Evolutionary conservation across 2,888 invertebrate species (phyloP).

Genomic region (Scaeva pyrastri): DNA sequence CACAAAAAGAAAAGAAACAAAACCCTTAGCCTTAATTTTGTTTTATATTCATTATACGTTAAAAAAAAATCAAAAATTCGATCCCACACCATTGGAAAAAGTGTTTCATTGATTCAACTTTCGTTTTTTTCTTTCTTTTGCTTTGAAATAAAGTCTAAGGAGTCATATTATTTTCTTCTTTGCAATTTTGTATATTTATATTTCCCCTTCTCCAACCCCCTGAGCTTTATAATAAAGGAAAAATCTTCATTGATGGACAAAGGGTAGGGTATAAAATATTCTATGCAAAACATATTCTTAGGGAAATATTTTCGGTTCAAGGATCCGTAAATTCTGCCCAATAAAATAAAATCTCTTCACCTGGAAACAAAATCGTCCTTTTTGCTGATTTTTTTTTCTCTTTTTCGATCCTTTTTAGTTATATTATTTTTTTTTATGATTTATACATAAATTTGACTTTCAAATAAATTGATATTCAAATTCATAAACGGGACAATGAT

Average conservation of each 20-base stretch:
- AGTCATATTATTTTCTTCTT: not conserved
- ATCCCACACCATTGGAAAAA: not conserved
- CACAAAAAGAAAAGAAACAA: not conserved
- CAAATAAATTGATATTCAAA: constrained; percentile 14
- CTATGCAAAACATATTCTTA: constrained; percentile 42
- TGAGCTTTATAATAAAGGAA: constrained; percentile 1
- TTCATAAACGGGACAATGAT: constrained; percentile 14
- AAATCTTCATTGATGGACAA: constrained; percentile 24
- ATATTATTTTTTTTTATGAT: not conserved
- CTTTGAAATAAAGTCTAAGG: not conserved
- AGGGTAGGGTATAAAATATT: not conserved
- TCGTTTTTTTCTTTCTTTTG: not conserved
- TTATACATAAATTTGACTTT: constrained; percentile 9
- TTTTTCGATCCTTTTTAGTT: not conserved
- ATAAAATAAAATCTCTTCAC: constrained; percentile 65
- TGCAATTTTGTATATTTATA: not conserved
- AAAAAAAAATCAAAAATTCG: not conserved
- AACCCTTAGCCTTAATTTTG: not conserved
- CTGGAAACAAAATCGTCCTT: constrained; percentile 57
- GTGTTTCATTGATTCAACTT: not conserved
- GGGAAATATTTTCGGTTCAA: constrained; percentile 57
- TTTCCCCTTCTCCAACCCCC: too few relatives aligned
- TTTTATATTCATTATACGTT: not conserved
- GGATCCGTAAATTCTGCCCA: constrained; percentile 58
- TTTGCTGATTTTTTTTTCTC: not conserved